Evolutionary conservation across 2,888 invertebrate genomes (phyloP).

Genomic region (Protophormia terraenovae): DNA sequence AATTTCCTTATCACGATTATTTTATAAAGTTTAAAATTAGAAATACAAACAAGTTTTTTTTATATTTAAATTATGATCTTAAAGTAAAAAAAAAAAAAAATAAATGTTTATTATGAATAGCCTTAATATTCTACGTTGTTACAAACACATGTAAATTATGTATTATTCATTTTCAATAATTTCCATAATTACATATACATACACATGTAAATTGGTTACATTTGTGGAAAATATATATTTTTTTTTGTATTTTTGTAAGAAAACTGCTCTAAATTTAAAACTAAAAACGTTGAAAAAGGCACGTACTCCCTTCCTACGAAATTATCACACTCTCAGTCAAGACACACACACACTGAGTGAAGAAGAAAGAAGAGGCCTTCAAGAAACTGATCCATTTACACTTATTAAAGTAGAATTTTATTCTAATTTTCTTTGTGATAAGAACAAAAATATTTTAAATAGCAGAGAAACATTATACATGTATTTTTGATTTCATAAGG

Average conservation of each 20-base stretch:
- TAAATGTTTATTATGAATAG: no score
- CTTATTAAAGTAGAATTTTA: background rate
- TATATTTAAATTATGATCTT: no score
- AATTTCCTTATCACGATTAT: no score
- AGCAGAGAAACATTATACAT: no score
- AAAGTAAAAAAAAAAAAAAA: no score
- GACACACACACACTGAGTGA: background rate
- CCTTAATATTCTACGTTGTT: background rate
- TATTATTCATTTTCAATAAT: background rate
- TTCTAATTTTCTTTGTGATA: background rate
- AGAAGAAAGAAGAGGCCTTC: no score
- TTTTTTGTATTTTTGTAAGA: no score
- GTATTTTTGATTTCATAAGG: no score
- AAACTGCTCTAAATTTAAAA: background rate
- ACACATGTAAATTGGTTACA: background rate
- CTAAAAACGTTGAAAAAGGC: background rate
- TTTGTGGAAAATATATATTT: background rate
- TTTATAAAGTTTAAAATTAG: background rate
- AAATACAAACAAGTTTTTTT: background rate
- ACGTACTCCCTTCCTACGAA: background rate
- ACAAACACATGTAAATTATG: background rate
- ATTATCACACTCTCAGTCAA: background rate
- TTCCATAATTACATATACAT: background rate
- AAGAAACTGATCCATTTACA: background rate
- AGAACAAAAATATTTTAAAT: background rate